Percentiles rank a stretch among this genome's conserved stretches.
Conservation (phyloP, 2,113 vertebrate genomes). For the Podarcis raffonei region DNA sequence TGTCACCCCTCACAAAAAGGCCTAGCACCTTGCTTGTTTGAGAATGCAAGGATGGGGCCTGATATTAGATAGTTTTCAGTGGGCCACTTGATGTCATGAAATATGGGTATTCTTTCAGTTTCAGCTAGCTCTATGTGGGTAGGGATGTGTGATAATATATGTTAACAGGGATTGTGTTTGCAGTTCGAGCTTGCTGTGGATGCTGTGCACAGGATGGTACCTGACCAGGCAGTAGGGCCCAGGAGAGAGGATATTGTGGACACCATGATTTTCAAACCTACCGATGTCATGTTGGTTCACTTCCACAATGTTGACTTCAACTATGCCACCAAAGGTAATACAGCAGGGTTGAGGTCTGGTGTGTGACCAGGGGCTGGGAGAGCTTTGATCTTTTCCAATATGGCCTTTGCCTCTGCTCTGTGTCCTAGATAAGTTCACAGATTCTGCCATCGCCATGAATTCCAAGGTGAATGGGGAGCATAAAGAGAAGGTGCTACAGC, state of each 20-base stretch:
- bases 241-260: conserved; percentile 91
- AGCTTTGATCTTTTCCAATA: background rate
- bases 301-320: conserved; percentile 92
- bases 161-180: conserved; percentile 1
- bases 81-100: too few species aligned
- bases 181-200: conserved; percentile 93
- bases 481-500: conserved; percentile 89
- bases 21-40: background rate
- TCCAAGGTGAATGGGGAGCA: conserved; percentile 90
- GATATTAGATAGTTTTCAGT: background rate
- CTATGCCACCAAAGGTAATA: conserved; percentile 87
- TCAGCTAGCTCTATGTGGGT: background rate
- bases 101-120: background rate
- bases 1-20: too few species aligned
- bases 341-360: background rate
- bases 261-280: conserved; percentile 91
- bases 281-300: conserved; percentile 87
- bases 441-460: conserved; percentile 85
- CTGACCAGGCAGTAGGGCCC: conserved; percentile 76
- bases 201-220: conserved; percentile 84
- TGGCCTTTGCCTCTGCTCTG: background rate
- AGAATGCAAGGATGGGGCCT: background rate
- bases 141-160: background rate
- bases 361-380: background rate
- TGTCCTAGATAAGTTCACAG: conserved; percentile 86